phyloP scores from a whole-genome alignment of 2,888 invertebrate species.

The Ariolimax columbianus region DNA sequence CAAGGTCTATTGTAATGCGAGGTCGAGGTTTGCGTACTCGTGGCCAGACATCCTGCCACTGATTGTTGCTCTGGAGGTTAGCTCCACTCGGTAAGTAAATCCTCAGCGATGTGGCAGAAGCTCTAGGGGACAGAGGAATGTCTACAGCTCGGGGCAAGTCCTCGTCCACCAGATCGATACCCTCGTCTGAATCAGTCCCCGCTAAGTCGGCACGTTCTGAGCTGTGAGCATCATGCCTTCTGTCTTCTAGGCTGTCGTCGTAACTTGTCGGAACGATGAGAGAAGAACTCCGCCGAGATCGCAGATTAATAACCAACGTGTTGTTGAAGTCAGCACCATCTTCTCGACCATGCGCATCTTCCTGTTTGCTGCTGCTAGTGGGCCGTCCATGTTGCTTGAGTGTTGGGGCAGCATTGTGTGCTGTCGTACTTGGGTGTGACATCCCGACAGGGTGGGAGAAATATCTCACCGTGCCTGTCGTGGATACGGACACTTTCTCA shows the following conservation, averaged over 20 bases:
- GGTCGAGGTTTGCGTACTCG: neutral
- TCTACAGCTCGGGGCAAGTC: neutral
- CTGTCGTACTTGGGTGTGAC: neutral
- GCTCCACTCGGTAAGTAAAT: conserved; percentile 31
- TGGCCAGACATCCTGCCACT: neutral
- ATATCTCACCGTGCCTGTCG: neutral
- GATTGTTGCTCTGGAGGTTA: neutral
- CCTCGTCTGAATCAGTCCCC: conserved; percentile 36
- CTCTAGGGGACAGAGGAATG: neutral
- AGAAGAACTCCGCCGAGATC: conserved; percentile 1
- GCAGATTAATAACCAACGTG: conserved; percentile 31
- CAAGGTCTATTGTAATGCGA: conserved; percentile 13
- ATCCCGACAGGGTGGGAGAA: neutral
- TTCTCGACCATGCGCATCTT: neutral
- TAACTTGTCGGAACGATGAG: neutral
- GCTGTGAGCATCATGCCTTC: neutral
- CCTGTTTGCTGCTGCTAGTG: neutral
- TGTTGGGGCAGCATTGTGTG: neutral
- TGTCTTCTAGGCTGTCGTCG: neutral
- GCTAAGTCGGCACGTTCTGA: neutral
- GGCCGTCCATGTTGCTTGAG: neutral
- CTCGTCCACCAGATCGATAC: conserved; percentile 41
- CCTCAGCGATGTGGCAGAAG: conserved; percentile 6
- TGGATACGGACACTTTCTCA: neutral
- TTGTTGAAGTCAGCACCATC: conserved; percentile 26